These are phyloP conservation scores for Autographa pulchrina DNA, from an alignment of 2,888 invertebrate genomes.

Conservation along the genomic window DNA sequence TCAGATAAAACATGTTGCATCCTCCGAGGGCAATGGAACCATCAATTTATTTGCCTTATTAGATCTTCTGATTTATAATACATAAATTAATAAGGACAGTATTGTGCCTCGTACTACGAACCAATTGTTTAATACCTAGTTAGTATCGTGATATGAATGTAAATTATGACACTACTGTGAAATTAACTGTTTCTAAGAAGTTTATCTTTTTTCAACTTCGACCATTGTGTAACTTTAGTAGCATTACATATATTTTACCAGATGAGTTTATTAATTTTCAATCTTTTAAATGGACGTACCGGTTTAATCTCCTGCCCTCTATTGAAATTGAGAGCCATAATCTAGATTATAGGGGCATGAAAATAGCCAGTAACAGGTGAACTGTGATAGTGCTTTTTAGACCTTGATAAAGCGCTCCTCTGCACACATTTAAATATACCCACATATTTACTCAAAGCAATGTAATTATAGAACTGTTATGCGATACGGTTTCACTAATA, in stretches of 20 bases:
- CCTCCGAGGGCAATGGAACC: constrained; percentile 75
- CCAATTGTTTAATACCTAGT: constrained; percentile 19
- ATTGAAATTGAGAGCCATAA: not conserved
- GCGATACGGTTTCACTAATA: not conserved
- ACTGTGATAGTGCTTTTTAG: not conserved
- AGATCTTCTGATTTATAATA: constrained; percentile 61
- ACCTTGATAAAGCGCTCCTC: not conserved
- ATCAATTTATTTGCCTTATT: constrained; percentile 70
- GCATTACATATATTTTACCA: not conserved
- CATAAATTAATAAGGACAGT: constrained; percentile 54
- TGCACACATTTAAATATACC: not conserved
- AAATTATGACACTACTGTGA: not conserved
- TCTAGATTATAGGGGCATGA: not conserved
- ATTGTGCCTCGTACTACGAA: constrained; percentile 26
- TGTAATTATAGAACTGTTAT: constrained; percentile 13
- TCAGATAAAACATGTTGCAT: constrained; percentile 72
- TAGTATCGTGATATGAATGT: not conserved
- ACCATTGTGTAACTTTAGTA: not conserved
- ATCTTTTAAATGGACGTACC: not conserved
- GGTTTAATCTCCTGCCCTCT: not conserved
- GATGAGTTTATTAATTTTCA: not conserved
- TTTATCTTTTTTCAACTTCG: not conserved
- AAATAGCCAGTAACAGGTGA: constrained; percentile 3
- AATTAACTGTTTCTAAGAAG: not conserved
- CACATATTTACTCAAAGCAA: not conserved